Evolutionary conservation across 2,113 vertebrate species (phyloP).

Genomic region (Sigmodon hispidus): DNA sequence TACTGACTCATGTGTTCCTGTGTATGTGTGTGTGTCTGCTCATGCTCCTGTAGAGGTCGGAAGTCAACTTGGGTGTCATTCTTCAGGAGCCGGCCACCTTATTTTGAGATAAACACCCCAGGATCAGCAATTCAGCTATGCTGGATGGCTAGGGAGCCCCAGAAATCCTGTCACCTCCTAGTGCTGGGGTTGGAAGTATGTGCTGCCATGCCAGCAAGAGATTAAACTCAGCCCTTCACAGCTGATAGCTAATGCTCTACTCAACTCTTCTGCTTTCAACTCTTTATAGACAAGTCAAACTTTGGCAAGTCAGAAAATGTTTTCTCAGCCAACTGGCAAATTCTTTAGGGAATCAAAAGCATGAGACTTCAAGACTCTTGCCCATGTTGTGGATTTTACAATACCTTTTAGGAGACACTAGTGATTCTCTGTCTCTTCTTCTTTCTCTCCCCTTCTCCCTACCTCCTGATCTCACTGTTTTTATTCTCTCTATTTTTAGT

Average conservation of each 20-base stretch:
- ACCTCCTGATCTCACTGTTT: background rate
- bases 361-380: background rate
- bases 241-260: background rate
- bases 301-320: background rate
- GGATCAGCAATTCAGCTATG: background rate
- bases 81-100: background rate
- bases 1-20: background rate
- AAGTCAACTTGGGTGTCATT: background rate
- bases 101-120: background rate
- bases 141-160: background rate
- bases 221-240: background rate
- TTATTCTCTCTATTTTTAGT: background rate
- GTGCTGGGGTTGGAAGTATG: background rate
- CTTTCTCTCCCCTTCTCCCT: no score
- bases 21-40: background rate
- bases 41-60: background rate
- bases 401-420: background rate
- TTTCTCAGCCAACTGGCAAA: conserved; percentile 8
- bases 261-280: background rate
- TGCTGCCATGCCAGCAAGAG: no score
- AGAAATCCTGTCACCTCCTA: background rate
- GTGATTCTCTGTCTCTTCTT: background rate
- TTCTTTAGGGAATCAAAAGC: background rate
- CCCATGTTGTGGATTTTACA: background rate
- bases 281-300: background rate